A percentile compares a stretch with the other conserved stretches of the same genome.
Conservation (phyloP, 1,140 invertebrate species). For the Drosophila pandora region DNA sequence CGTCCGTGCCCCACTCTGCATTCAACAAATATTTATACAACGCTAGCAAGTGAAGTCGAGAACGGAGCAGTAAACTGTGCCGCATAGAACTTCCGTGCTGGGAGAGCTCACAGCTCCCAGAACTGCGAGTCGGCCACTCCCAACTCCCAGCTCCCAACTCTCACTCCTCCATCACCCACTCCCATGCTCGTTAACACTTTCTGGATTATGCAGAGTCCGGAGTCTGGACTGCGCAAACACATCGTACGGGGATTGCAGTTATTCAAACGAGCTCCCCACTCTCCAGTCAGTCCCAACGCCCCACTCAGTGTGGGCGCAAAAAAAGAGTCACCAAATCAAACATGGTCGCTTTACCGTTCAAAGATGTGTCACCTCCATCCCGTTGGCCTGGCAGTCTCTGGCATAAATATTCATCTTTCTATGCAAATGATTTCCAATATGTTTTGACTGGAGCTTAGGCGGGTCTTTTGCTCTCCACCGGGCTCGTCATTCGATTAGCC, state of each 20-base stretch:
- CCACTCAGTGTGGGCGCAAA: too few relatives aligned
- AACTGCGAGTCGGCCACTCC: too few relatives aligned
- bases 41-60: constrained; percentile 35
- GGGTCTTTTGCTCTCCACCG: constrained; percentile 11
- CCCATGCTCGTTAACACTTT: constrained; percentile 59
- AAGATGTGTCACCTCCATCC: constrained; percentile 31
- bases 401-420: constrained; percentile 47
- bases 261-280: constrained; percentile 12
- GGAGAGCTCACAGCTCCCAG: constrained; percentile 4
- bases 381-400: constrained; percentile 14
- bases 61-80: constrained; percentile 59
- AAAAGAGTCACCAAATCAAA: constrained; percentile 7
- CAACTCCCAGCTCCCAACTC: not conserved
- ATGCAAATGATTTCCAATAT: constrained; percentile 40
- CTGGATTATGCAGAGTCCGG: constrained; percentile 56
- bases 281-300: not conserved
- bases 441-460: constrained; percentile 32
- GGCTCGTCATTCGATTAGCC: constrained; percentile 38
- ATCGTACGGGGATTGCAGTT: constrained; percentile 11
- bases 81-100: constrained; percentile 59
- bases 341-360: constrained; percentile 41
- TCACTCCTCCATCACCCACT: not conserved
- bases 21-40: constrained; percentile 69
- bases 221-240: constrained; percentile 10
- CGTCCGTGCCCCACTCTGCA: not conserved